These are phyloP conservation scores for Brenthis ino DNA, from an alignment of 2,888 invertebrate species.

Conservation along the genomic window DNA sequence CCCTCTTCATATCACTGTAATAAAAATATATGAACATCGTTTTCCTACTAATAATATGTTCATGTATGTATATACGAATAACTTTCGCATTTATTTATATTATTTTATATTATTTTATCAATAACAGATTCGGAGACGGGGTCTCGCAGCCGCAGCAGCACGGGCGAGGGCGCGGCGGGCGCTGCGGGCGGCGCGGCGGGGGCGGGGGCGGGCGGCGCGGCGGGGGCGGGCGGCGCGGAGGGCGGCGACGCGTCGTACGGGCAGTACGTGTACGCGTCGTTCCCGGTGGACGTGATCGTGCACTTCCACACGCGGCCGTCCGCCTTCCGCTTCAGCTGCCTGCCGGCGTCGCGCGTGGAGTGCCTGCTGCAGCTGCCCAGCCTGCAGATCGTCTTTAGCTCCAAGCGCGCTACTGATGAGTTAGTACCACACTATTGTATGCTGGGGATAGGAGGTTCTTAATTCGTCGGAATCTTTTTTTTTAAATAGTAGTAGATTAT, in stretches of 20 bases:
- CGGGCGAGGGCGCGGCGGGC: conserved; percentile 26
- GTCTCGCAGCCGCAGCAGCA: conserved; percentile 40
- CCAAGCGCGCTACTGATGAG: conserved; percentile 92
- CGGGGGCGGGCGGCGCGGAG: conserved; percentile 55
- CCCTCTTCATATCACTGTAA: too few species aligned
- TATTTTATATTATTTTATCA: too few species aligned
- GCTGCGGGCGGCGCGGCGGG: background rate
- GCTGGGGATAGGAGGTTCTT: background rate
- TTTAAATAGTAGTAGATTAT: too few species aligned
- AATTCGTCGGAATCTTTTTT: too few species aligned
- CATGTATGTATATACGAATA: too few species aligned
- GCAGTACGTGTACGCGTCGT: conserved; percentile 94
- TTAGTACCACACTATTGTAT: conserved; percentile 54
- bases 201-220: conserved; percentile 44
- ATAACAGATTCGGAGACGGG: conserved; percentile 34
- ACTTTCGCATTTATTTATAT: too few species aligned
- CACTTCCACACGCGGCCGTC: conserved; percentile 99
- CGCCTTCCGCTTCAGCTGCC: conserved; percentile 96
- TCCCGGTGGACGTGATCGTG: conserved; percentile 99
- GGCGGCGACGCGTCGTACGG: conserved; percentile 80
- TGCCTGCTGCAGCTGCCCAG: conserved; percentile 97
- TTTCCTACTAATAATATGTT: too few species aligned
- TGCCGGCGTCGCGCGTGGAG: conserved; percentile 97
- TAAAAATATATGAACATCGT: too few species aligned
- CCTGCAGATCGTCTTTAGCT: conserved; percentile 98